phyloP scores from a whole-genome alignment of 1,140 invertebrate species.

The Drosophila funebris region DNA sequence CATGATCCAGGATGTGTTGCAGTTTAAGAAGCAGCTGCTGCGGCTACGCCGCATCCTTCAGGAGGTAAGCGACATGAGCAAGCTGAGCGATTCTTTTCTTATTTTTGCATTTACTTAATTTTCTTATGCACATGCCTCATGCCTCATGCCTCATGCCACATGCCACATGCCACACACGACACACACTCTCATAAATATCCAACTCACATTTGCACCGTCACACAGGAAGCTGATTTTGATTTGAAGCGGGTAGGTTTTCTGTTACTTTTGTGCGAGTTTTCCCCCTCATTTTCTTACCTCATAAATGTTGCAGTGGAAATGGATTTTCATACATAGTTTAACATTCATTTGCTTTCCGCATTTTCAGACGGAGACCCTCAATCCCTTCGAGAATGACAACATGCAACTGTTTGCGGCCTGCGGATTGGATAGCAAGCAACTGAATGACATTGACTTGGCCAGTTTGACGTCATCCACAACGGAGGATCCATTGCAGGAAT shows the following conservation, averaged over 20 bases:
- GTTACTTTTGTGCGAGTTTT: conserved; percentile 3
- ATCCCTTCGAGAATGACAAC: conserved; percentile 93
- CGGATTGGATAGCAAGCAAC: conserved; percentile 84
- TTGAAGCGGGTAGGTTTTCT: conserved; percentile 62
- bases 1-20: conserved; percentile 88
- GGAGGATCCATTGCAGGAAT: conserved; percentile 86
- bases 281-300: not conserved
- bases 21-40: conserved; percentile 88
- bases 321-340: not conserved
- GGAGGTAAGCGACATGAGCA: conserved; percentile 84
- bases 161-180: conserved; percentile 13
- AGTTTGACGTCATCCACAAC: conserved; percentile 81
- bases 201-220: conserved; percentile 33
- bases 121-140: conserved; percentile 29
- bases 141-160: conserved; percentile 27
- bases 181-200: not conserved
- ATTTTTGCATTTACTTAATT: conserved; percentile 27
- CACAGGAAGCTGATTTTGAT: conserved; percentile 63
- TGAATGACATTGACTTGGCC: conserved; percentile 86
- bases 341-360: not conserved
- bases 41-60: conserved; percentile 87
- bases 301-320: too few relatives aligned
- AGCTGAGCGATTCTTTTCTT: not conserved
- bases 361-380: conserved; percentile 91
- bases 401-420: conserved; percentile 88